phyloP scores from a whole-genome alignment of 2,888 invertebrate species.

The Onthophagus sagittarius region DNA sequence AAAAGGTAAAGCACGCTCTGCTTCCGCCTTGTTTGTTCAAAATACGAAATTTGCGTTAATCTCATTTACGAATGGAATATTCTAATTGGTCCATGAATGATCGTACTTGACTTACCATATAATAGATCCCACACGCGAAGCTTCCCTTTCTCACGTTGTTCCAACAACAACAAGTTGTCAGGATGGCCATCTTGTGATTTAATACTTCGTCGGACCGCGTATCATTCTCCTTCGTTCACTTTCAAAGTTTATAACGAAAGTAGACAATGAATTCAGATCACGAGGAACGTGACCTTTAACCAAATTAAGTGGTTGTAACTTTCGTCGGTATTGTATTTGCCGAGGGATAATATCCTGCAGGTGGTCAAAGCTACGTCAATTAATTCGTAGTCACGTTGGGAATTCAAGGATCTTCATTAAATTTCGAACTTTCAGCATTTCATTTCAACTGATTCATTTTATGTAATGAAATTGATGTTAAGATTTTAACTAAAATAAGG shows the following conservation, averaged over 20 bases:
- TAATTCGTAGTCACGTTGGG: background rate
- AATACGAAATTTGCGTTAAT: background rate
- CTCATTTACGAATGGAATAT: background rate
- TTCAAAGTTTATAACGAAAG: background rate
- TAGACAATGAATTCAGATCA: background rate
- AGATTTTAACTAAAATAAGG: too few species aligned
- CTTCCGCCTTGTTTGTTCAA: background rate
- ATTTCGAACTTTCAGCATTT: background rate
- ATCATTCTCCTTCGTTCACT: background rate
- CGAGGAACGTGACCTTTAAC: background rate
- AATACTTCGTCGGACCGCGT: background rate
- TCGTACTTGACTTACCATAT: conserved; percentile 55
- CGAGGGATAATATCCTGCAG: background rate
- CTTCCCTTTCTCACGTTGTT: conserved; percentile 69
- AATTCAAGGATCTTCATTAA: background rate
- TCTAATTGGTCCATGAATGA: background rate
- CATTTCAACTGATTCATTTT: background rate
- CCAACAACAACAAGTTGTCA: conserved; percentile 76
- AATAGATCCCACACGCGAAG: conserved; percentile 68
- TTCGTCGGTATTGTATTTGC: background rate
- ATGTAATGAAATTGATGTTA: too few species aligned
- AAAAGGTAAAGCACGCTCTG: background rate
- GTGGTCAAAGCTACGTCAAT: background rate
- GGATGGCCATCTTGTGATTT: conserved; percentile 59
- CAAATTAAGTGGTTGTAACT: background rate